These are phyloP conservation scores for Amorpha juglandis DNA, from an alignment of 2,888 invertebrate species.

Conservation along the genomic window DNA sequence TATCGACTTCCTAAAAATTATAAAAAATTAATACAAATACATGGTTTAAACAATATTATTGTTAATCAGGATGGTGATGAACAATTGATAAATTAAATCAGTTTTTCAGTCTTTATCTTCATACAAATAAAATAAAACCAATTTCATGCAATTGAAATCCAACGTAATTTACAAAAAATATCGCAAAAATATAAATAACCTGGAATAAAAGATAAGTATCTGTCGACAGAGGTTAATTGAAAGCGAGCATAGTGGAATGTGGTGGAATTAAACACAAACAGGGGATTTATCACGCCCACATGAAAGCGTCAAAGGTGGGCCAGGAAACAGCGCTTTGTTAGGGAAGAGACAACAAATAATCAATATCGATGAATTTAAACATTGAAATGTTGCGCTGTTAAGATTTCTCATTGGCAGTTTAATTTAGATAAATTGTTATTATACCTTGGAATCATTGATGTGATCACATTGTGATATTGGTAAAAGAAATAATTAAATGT, in stretches of 20 bases:
- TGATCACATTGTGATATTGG: no score
- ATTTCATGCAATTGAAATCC: background rate
- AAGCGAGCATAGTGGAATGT: slow-evolving; percentile 1
- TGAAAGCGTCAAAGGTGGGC: slow-evolving; percentile 3
- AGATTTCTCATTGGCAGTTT: no score
- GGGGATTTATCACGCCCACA: slow-evolving; percentile 10
- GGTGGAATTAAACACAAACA: slow-evolving; percentile 17
- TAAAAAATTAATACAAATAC: no score
- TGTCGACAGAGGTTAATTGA: slow-evolving; percentile 13
- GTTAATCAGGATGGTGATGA: no score
- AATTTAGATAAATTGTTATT: no score
- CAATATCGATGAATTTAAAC: background rate
- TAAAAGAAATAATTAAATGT: no score
- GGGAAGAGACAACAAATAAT: background rate
- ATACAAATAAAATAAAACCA: no score
- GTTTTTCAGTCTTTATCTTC: no score
- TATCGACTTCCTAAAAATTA: no score
- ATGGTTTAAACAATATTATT: no score
- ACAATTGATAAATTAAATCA: no score
- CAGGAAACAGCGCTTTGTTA: background rate
- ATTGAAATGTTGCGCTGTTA: background rate
- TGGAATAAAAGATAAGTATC: slow-evolving; percentile 12
- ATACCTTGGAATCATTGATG: no score
- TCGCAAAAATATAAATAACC: background rate
- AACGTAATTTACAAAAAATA: background rate